A percentile compares a stretch with the other conserved stretches of the same genome.
Conservation (phyloP, 2,113 vertebrate species). For the Chiloscyllium plagiosum region DNA sequence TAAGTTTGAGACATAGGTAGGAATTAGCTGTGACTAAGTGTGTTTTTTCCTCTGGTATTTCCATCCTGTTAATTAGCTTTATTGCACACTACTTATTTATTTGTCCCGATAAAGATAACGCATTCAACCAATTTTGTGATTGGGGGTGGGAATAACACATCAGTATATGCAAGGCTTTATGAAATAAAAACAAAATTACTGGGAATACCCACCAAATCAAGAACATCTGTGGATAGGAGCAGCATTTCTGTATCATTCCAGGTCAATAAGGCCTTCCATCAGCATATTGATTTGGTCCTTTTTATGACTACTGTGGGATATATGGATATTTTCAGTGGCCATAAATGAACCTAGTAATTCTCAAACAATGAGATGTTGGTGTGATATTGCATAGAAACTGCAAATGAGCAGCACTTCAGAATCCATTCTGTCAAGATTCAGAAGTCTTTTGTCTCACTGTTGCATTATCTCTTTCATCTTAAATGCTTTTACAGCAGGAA, state of each 20-base stretch:
- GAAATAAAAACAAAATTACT: no score
- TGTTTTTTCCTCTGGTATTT: not conserved
- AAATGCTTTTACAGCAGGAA: not conserved
- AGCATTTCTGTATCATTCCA: no score
- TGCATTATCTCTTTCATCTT: not conserved
- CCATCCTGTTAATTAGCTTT: not conserved
- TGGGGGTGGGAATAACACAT: not conserved
- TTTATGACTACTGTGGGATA: not conserved
- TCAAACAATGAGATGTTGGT: not conserved
- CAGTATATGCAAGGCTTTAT: no score
- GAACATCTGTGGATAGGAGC: no score
- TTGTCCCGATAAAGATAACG: not conserved
- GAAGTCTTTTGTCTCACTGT: not conserved
- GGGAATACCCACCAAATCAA: no score
- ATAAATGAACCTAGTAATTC: not conserved
- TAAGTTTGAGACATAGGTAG: conserved; percentile 42
- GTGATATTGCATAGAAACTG: not conserved
- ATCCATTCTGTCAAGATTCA: not conserved
- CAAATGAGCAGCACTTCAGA: not conserved
- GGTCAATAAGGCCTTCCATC: no score
- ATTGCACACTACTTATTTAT: not conserved
- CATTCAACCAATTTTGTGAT: not conserved
- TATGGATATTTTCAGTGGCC: not conserved
- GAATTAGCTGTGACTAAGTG: not conserved
- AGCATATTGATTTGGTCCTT: not conserved